Evolutionary conservation across 2,888 invertebrate genomes (phyloP).

Genomic region (Volucella inanis): DNA sequence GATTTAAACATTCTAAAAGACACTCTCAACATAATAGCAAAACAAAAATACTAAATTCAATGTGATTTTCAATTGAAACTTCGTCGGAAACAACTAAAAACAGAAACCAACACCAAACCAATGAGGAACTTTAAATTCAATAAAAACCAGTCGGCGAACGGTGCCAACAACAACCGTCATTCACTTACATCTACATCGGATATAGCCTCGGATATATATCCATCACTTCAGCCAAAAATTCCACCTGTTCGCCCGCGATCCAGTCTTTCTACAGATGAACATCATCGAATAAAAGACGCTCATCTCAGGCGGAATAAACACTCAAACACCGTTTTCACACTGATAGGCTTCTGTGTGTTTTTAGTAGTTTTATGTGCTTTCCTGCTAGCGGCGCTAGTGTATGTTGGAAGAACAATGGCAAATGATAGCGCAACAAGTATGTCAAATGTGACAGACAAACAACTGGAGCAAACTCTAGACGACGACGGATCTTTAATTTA

Average conservation of each 20-base stretch:
- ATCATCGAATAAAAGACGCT: constrained; percentile 80
- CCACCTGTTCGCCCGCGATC: constrained; percentile 81
- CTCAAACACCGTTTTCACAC: constrained; percentile 80
- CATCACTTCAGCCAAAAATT: constrained; percentile 78
- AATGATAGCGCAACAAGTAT: constrained; percentile 39
- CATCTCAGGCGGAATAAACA: constrained; percentile 75
- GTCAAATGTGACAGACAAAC: constrained; percentile 56
- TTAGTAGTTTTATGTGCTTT: constrained; percentile 81
- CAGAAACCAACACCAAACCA: background rate
- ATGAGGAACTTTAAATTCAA: constrained; percentile 66
- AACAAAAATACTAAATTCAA: constrained; percentile 21
- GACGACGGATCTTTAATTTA: constrained; percentile 51
- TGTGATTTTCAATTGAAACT: constrained; percentile 42
- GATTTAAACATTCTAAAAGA: background rate
- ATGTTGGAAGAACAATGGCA: constrained; percentile 79
- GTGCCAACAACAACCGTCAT: constrained; percentile 54
- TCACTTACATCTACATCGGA: constrained; percentile 62
- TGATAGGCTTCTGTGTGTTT: constrained; percentile 82
- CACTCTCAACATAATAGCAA: background rate
- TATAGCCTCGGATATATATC: constrained; percentile 78
- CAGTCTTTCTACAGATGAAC: constrained; percentile 82
- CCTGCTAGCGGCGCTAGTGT: constrained; percentile 81
- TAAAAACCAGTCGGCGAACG: constrained; percentile 62
- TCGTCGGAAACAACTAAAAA: background rate
- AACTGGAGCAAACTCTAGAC: constrained; percentile 18